Percentiles rank a stretch among this genome's conserved stretches.
Evolutionary conservation across 2,888 invertebrate species (phyloP).

Genomic region (Mactromeris polynyma): DNA sequence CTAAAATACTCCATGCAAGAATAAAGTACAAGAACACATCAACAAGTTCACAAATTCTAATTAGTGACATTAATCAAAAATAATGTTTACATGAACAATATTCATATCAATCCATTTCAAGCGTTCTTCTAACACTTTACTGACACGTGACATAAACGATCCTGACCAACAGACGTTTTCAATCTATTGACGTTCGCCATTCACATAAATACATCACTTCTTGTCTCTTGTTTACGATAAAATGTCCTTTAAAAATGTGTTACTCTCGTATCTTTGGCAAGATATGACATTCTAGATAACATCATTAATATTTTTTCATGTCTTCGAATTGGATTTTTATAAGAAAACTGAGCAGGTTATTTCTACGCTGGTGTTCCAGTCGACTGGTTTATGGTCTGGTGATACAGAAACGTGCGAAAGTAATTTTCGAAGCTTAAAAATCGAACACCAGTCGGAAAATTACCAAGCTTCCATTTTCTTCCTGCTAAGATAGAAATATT

Average conservation of each 20-base stretch:
- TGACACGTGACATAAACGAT: not conserved
- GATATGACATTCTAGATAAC: not conserved
- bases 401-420: constrained; percentile 44
- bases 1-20: no score
- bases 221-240: not conserved
- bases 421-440: not conserved
- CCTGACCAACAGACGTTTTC: not conserved
- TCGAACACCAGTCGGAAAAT: not conserved
- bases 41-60: no score
- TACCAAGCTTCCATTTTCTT: not conserved
- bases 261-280: not conserved
- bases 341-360: not conserved
- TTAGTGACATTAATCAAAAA: no score
- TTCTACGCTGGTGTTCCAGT: not conserved
- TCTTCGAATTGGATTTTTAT: not conserved
- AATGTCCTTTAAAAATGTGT: not conserved
- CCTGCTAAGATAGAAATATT: not conserved
- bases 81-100: not conserved
- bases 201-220: not conserved
- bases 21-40: no score
- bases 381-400: constrained; percentile 35
- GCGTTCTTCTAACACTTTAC: not conserved
- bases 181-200: not conserved
- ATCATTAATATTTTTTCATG: not conserved
- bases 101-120: not conserved